Percentiles rank a stretch among this genome's conserved stretches.
Evolutionary conservation across 2,888 invertebrate species (phyloP).

Genomic region (Heliconius cydno): DNA sequence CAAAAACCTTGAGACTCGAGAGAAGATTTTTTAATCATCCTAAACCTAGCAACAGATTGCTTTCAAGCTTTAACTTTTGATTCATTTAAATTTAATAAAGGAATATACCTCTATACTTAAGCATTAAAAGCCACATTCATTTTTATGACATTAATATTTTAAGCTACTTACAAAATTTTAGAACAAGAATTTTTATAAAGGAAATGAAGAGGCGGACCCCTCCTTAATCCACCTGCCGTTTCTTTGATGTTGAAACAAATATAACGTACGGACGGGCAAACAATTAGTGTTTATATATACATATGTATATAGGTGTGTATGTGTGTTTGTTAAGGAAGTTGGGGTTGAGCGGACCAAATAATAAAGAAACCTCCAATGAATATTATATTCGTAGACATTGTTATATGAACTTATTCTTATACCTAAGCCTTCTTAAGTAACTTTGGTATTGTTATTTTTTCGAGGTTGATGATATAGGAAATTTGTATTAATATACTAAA

Average conservation of each 20-base stretch:
- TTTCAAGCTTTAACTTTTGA: background rate
- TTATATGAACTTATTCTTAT: background rate
- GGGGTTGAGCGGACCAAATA: conserved; percentile 31
- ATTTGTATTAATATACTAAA: too few species aligned
- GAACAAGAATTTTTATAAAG: conserved; percentile 36
- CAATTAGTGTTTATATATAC: conserved; percentile 60
- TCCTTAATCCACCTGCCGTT: conserved; percentile 60
- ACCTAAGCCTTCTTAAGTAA: background rate
- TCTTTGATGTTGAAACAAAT: conserved; percentile 68
- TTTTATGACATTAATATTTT: conserved; percentile 23
- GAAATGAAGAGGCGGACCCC: conserved; percentile 53
- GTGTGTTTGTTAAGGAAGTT: conserved; percentile 24
- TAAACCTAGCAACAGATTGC: background rate
- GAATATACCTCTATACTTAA: background rate
- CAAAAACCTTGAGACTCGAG: background rate
- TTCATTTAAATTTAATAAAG: conserved; percentile 2
- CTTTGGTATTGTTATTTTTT: background rate
- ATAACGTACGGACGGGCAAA: conserved; percentile 57
- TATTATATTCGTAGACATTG: conserved; percentile 19
- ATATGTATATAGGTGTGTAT: conserved; percentile 38
- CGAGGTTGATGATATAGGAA: background rate
- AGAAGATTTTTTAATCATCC: background rate
- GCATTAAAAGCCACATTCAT: background rate
- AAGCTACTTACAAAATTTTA: conserved; percentile 33
- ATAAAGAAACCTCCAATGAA: conserved; percentile 10